Conservation (phyloP, 1,140 invertebrate species). For the Cylas formicarius region DNA sequence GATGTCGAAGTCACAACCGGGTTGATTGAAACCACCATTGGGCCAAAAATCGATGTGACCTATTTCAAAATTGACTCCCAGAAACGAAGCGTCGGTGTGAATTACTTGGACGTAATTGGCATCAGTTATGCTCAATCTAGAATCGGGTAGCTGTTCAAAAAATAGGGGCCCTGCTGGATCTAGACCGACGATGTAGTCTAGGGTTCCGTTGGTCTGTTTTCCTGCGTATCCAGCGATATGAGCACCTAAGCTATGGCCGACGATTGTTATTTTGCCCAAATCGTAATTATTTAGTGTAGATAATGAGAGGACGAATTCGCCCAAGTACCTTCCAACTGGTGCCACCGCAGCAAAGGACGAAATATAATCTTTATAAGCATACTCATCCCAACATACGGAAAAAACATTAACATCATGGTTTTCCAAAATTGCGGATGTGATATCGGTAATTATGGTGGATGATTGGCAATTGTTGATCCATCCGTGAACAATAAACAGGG, state of each 20-base stretch:
- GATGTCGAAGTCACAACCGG: too few species aligned
- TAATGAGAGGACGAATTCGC: slow-evolving; percentile 48
- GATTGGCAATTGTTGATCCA: slow-evolving; percentile 32
- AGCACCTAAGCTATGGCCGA: slow-evolving; percentile 62
- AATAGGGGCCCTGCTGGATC: slow-evolving; percentile 51
- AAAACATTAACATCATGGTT: slow-evolving; percentile 49
- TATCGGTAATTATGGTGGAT: slow-evolving; percentile 30
- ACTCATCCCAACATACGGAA: slow-evolving; percentile 49
- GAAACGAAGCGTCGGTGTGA: too few species aligned
- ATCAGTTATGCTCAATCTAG: not conserved
- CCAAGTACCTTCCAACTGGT: slow-evolving; percentile 45
- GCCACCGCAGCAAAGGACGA: slow-evolving; percentile 45
- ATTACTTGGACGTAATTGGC: slow-evolving; percentile 1
- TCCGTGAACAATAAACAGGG: slow-evolving; percentile 33
- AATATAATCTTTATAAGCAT: slow-evolving; percentile 38
- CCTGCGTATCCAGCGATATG: slow-evolving; percentile 57
- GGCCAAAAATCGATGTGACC: too few species aligned
- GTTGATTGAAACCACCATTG: too few species aligned
- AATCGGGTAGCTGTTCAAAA: not conserved
- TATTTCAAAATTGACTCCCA: too few species aligned
- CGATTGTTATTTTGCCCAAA: slow-evolving; percentile 48
- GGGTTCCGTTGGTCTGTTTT: slow-evolving; percentile 35
- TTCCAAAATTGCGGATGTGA: slow-evolving; percentile 39
- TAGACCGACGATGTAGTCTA: slow-evolving; percentile 40
- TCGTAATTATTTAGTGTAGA: slow-evolving; percentile 40